Base-by-base conservation (phyloP, 2,888 invertebrate species). In the Caenorhabditis zanzibari region DNA sequence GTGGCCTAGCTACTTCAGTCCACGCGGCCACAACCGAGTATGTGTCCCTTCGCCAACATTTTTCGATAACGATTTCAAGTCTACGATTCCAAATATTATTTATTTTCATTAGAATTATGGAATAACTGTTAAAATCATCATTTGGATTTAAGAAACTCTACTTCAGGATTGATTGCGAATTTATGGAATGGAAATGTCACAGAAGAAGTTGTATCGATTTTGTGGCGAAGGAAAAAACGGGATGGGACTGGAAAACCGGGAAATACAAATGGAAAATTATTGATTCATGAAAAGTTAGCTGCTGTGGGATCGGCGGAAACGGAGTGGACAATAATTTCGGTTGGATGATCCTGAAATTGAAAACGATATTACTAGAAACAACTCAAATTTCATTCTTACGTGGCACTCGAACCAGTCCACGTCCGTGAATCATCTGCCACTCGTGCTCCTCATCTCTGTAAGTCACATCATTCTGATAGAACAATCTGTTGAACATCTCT, bases 301-400 rank as follows among this genome's bases (percentile, higher is more conserved):
- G 71, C 79, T 79, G 69, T 71, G 71, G 2, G 79, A 71, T 12
- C 79, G 79, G 49, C 79, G 79, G 71, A 79, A 79, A 19, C 79
- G 79, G n/a, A 71, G 32, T 32, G 79, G 71, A 16, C 79, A 79
- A n/a, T 71, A 64, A 47, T 41, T 41, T n/a, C 79, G 63, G 32
- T 71, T 71, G 4, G 79, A 71, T 5, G 71, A 58, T 2, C 79
- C 79, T 79, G 54, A 35, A 77, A 76, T n/a, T 44, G 28, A 14
- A 0, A 22, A 9, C 12, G 19, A 19, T 49, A 22, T 38, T 54
- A 26, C 14, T 22, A 14, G 54, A 54, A 47, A 4, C n/a, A n/a
- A n/a, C n/a, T n/a, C n/a, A n/a, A 49, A 49, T 7, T 7, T 19
- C 0, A 9, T 49, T 54, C 66, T 28, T 38, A 79, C 79, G 63